Percentiles rank a stretch among this genome's conserved stretches.
Conservation (phyloP, 1,140 invertebrate species). For the Leguminivora glycinivorella region DNA sequence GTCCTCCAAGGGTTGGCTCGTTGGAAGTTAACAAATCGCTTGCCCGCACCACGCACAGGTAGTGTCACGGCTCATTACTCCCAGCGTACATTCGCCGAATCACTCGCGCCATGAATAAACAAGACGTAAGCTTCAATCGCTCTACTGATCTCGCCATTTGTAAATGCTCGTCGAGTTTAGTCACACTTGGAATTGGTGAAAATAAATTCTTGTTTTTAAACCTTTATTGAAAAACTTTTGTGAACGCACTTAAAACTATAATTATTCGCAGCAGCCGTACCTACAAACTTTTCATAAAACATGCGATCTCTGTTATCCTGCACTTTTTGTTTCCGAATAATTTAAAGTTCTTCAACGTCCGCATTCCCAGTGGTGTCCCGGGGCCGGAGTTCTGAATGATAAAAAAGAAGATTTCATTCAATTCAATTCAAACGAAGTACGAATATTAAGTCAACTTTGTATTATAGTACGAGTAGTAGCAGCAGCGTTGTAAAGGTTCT, state of each 20-base stretch:
- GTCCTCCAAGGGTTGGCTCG: conserved; percentile 43
- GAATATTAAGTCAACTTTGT: conserved; percentile 14
- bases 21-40: conserved; percentile 54
- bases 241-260: conserved; percentile 35
- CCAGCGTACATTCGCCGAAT: conserved; percentile 58
- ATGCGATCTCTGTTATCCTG: conserved; percentile 41
- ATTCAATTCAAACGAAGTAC: conserved; percentile 12
- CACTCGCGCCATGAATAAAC: conserved; percentile 52
- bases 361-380: conserved; percentile 21
- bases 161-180: not conserved
- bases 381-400: conserved; percentile 26
- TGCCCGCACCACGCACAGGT: conserved; percentile 54
- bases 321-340: conserved; percentile 40
- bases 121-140: conserved; percentile 44
- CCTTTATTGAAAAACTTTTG: not conserved
- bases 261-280: conserved; percentile 33
- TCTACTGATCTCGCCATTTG: conserved; percentile 27
- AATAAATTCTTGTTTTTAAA: not conserved
- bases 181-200: not conserved
- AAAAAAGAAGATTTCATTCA: conserved; percentile 20
- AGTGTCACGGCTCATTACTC: conserved; percentile 62
- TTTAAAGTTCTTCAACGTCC: conserved; percentile 37
- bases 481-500: not conserved
- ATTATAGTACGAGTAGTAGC: not conserved
- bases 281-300: conserved; percentile 41